Evolutionary conservation across 2,113 vertebrate species (phyloP).

Genomic region (Cercopithecus mona): DNA sequence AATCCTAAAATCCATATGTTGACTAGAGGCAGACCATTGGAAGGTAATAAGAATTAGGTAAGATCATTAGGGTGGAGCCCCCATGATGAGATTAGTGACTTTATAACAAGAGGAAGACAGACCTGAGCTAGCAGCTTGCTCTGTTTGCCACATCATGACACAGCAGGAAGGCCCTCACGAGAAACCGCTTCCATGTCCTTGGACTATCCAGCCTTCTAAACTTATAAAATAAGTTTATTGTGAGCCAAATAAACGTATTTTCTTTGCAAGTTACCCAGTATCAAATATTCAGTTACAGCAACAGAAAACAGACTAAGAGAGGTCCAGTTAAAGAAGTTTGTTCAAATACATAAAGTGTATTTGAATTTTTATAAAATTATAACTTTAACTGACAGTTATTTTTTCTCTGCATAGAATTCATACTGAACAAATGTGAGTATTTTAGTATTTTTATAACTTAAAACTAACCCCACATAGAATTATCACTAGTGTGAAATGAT

Average conservation of each 20-base stretch:
- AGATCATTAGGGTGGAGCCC: background rate
- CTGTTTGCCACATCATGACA: background rate
- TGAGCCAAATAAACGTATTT: background rate
- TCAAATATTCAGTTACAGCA: background rate
- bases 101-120: background rate
- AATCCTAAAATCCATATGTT: background rate
- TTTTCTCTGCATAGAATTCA: background rate
- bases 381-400: background rate
- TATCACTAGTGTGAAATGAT: background rate
- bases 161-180: background rate
- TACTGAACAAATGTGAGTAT: background rate
- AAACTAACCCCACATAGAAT: background rate
- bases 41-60: background rate
- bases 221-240: no score
- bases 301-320: background rate
- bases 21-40: background rate
- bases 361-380: background rate
- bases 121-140: background rate
- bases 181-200: background rate
- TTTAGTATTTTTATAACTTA: background rate
- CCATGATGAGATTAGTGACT: background rate
- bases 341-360: background rate
- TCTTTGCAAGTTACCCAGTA: background rate
- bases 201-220: background rate
- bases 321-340: background rate